Evolutionary conservation across 1,140 invertebrate species (phyloP), one percentile per base, ranked within the genome.

Genomic region (Parapsyche elsis): DNA sequence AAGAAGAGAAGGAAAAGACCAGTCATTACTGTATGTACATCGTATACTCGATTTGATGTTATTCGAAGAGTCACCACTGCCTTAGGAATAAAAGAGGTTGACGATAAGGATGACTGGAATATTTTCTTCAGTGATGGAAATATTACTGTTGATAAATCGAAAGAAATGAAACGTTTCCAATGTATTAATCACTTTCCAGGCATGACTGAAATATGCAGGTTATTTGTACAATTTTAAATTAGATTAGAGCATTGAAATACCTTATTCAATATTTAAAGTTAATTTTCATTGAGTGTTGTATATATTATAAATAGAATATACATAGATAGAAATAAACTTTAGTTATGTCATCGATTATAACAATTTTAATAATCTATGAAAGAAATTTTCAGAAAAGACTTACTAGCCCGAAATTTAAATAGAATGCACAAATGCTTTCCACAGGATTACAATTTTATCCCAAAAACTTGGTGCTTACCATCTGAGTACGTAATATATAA

Each of bases 101-200:
- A 90, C 4, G 94, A 95, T 84, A 92, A 93, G 45, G 94, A 95
- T 30, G 91, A 92, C 75, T 98, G 96, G 96, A 95, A 96, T 86
- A 90, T 98, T 21, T 95, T 93, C 84, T 98, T 96, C 96, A 96
- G 94, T 0, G 96, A 97, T 86, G 90, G 92, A 76, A 94, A 94
- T 78, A 92, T 97, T 9, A 93, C 94, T 16, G 90, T 96, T 0
- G 95, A 97, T 84, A 88, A 94, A 71, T 94, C 94, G 2, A 95
- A 96, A 87, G 94, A 96, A 80, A 95, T 98, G 95, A 96, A 96
- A 86, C 91, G 95, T 78, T 97, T 94, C 86, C 93, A 97, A 88
- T 94, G 95, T 86, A 94, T 97, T 21, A 97, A 97, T 85, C 95
- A 97, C 87, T 97, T 96, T 86, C 95, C 95, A n/a, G 95, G 95